Percentiles rank a stretch among this genome's conserved stretches.
These are phyloP conservation scores for Mormoops blainvillei DNA, from an alignment of 2,113 vertebrate genomes.

Conservation along the genomic window DNA sequence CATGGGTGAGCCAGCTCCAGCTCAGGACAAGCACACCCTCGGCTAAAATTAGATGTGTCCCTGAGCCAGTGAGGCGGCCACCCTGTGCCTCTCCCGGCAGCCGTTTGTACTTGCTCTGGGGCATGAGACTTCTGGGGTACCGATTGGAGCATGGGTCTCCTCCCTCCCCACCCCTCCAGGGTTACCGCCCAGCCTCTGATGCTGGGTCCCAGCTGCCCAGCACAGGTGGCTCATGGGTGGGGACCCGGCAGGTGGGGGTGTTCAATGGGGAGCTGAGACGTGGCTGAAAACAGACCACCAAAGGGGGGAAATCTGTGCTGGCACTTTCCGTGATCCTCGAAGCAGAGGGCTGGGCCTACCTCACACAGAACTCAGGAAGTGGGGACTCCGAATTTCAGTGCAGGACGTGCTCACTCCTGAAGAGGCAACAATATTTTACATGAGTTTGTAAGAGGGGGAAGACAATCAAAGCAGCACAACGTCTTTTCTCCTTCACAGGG, in stretches of 20 bases:
- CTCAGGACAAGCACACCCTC: background rate
- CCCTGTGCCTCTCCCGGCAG: background rate
- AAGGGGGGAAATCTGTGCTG: background rate
- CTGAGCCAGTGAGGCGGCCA: background rate
- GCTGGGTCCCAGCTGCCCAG: background rate
- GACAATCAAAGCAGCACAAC: background rate
- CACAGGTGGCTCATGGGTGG: background rate
- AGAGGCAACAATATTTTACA: background rate
- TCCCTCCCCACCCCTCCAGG: background rate
- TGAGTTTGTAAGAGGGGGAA: background rate
- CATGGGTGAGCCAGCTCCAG: background rate
- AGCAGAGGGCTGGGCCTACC: background rate
- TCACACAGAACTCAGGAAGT: background rate
- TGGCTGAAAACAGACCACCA: background rate
- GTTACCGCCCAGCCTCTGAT: background rate
- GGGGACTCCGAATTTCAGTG: background rate
- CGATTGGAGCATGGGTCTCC: background rate
- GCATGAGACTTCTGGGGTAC: background rate
- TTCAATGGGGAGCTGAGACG: background rate
- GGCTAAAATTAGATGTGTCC: conserved; percentile 45
- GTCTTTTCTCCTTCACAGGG: background rate
- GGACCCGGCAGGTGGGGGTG: background rate
- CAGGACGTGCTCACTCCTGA: background rate
- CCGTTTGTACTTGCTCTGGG: background rate
- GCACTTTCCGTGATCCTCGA: background rate